phyloP scores from a whole-genome alignment of 2,888 invertebrate genomes.

The Coelopa pilipes region DNA sequence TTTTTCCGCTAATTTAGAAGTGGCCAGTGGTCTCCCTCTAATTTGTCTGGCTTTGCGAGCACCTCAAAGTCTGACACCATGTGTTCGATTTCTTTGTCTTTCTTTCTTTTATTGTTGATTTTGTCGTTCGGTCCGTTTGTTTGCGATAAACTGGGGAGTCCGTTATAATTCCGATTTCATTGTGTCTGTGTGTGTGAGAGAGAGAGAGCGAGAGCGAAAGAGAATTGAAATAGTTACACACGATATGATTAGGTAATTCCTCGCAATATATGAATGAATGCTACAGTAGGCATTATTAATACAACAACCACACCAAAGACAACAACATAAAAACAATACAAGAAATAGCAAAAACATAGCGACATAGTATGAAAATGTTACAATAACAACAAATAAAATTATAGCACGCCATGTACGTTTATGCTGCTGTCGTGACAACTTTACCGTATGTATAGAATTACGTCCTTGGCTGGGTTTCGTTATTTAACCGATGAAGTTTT shows the following conservation, averaged over 20 bases:
- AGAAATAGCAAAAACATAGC: too few species aligned
- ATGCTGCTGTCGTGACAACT: slow-evolving; percentile 11
- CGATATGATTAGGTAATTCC: slow-evolving; percentile 1
- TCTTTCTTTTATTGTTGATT: not conserved
- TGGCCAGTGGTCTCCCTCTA: not conserved
- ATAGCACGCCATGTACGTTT: not conserved
- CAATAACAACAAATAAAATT: too few species aligned
- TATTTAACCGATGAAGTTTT: slow-evolving; percentile 1
- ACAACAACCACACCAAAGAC: too few species aligned
- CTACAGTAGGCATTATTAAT: not conserved
- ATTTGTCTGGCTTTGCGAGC: not conserved
- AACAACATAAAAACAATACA: too few species aligned
- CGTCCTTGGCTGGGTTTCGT: slow-evolving; percentile 13
- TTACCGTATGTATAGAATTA: slow-evolving; percentile 7
- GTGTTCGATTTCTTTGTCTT: not conserved
- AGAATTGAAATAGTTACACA: not conserved
- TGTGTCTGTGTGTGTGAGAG: too few species aligned
- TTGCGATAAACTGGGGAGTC: slow-evolving; percentile 16
- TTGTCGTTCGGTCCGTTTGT: not conserved
- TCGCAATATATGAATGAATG: not conserved
- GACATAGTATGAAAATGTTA: too few species aligned
- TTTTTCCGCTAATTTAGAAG: too few species aligned
- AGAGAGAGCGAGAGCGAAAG: not conserved
- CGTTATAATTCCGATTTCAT: not conserved
- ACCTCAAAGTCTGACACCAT: not conserved